phyloP scores from a whole-genome alignment of 2,113 vertebrate species.

The Zosterops borbonicus region DNA sequence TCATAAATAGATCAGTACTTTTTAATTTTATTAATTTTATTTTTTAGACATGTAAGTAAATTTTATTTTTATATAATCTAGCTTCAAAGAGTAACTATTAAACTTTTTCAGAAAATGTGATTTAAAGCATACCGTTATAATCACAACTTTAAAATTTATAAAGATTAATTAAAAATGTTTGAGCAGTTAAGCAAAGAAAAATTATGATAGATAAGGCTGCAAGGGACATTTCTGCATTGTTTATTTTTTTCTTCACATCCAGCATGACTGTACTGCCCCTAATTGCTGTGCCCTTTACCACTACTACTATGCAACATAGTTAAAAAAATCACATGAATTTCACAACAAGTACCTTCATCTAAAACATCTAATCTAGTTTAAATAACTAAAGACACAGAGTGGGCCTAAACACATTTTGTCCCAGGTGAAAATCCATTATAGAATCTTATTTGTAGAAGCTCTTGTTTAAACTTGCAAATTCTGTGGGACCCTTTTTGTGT shows the following conservation, averaged over 20 bases:
- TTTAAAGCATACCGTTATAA: neutral
- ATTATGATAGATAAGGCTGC: neutral
- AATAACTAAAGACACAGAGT: neutral
- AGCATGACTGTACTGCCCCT: neutral
- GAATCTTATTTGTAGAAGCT: neutral
- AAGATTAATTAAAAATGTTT: neutral
- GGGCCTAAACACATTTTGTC: neutral
- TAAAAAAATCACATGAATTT: neutral
- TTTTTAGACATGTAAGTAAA: neutral
- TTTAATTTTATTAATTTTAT: neutral
- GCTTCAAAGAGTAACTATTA: neutral
- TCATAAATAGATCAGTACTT: neutral
- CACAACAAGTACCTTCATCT: neutral
- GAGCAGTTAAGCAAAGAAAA: neutral
- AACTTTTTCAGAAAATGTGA: neutral
- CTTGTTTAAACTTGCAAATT: neutral
- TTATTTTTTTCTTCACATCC: neutral
- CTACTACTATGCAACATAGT: neutral
- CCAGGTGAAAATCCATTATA: neutral
- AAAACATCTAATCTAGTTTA: neutral
- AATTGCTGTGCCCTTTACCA: neutral
- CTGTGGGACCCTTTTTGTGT: neutral
- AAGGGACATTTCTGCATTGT: neutral
- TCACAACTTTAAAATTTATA: neutral
- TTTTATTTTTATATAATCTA: neutral